Percentiles rank a stretch among this genome's conserved stretches.
Conservation (phyloP, 2,888 invertebrate species). For the Lagria hirta region DNA sequence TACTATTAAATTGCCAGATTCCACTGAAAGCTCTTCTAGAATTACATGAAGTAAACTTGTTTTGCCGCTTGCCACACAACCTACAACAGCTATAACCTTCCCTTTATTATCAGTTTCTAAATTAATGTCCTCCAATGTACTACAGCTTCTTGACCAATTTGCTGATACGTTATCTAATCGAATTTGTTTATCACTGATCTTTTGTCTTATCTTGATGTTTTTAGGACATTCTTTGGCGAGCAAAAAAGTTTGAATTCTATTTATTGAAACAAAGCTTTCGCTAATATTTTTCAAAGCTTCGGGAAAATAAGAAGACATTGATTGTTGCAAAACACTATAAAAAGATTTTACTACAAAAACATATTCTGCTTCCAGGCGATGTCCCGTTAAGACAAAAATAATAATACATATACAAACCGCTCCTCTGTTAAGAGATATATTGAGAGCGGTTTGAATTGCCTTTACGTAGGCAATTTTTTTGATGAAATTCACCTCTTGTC, state of each 20-base stretch:
- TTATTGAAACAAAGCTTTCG: conserved; percentile 54
- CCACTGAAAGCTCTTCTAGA: conserved; percentile 65
- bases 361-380: conserved; percentile 58
- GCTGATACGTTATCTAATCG: neutral
- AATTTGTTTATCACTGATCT: too few relatives aligned
- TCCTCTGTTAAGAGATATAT: conserved; percentile 79
- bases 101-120: neutral
- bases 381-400: conserved; percentile 69
- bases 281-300: conserved; percentile 68
- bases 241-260: conserved; percentile 60
- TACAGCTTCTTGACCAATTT: neutral
- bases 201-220: too few relatives aligned
- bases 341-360: conserved; percentile 75
- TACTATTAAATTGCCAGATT: conserved; percentile 64
- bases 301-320: conserved; percentile 66
- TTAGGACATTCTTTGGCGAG: too few relatives aligned
- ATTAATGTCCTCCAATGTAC: neutral
- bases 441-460: conserved; percentile 62
- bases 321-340: conserved; percentile 68
- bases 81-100: neutral
- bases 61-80: conserved; percentile 1
- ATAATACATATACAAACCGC: conserved; percentile 79
- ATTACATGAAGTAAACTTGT: neutral
- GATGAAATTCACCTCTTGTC: conserved; percentile 68
- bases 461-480: conserved; percentile 64